Base-by-base conservation (phyloP, 2,113 vertebrate genomes). In the Microtus oregoni region DNA sequence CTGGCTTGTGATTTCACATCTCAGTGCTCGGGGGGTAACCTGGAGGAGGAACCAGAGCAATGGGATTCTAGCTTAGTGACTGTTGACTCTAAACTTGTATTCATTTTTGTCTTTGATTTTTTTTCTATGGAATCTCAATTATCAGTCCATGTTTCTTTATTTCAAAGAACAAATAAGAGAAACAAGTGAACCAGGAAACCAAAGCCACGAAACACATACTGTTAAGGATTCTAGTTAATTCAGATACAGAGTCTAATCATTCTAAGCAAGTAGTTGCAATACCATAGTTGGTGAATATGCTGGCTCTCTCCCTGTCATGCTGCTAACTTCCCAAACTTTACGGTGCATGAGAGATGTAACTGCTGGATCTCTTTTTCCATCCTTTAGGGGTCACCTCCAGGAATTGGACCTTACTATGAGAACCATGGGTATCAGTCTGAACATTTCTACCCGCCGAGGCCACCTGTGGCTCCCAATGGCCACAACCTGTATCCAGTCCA, bases 391-490 rank as follows among this genome's bases (percentile, higher is more conserved):
- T 85, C 95, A 1, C 82, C 75, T 0, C 97, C 98, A 6, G 86
- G 86, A 6, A 44, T 28, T 1, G 86, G 87, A 58, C 97, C 97
- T 55, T 98, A 96, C 96, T 99, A 98, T 10, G 98, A 99, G 97
- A 99, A 99, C 81, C 52, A 61, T 2, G 99, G 98, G 26, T 99
- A 98, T 89, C 98, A 98, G n/a, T 55, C 97, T 0, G 98, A 98
- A 17, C 94, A 97, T 13, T 0, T 20, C 30, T 97, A 2, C 3
- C 24, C 96, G 2, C 75, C 76, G 5, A 65, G 5, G n/a, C 98
- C 24, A 8, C 13, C 95, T 1, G 75, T 1, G 81, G 94, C 88
- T 73, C 95, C 98, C 96, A 67, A 26, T 0, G 61, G 58, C 0
- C 97, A 97, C 73, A 44, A 63, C 0, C 95, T 17, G 7, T 92